These are phyloP conservation scores for Macrosteles quadrilineatus DNA, from an alignment of 1,140 invertebrate genomes.

Conservation along the genomic window DNA sequence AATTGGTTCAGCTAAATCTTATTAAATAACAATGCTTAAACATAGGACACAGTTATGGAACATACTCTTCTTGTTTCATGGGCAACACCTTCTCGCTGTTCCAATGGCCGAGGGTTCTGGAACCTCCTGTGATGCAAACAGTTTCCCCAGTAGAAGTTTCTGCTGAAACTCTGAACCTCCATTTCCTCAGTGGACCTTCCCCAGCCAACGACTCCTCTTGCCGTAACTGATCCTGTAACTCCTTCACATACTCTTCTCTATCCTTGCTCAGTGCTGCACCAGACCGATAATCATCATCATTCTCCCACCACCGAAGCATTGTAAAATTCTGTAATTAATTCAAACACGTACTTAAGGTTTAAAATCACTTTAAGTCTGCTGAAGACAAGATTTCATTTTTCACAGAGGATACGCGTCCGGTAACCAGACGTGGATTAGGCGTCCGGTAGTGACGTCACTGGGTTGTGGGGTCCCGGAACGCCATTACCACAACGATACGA, in stretches of 20 bases:
- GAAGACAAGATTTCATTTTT: too few species aligned
- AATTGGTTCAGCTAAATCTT: too few species aligned
- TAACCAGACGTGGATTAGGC: too few species aligned
- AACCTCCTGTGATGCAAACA: conserved; percentile 57
- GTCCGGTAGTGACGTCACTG: too few species aligned
- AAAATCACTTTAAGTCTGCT: too few species aligned
- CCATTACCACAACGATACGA: too few species aligned
- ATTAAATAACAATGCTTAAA: too few species aligned
- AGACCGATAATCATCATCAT: conserved; percentile 30
- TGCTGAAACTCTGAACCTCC: conserved; percentile 51
- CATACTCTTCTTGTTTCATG: conserved; percentile 38
- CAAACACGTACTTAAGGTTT: too few species aligned
- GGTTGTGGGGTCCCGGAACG: too few species aligned
- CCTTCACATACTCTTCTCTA: background rate
- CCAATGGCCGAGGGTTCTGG: conserved; percentile 55
- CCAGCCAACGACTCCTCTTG: conserved; percentile 14
- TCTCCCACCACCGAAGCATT: conserved; percentile 41
- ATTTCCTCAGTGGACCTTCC: conserved; percentile 29
- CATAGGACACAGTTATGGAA: too few species aligned
- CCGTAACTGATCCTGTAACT: background rate
- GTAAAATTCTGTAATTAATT: conserved; percentile 24
- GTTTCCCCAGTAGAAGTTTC: conserved; percentile 48
- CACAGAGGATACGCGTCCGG: too few species aligned
- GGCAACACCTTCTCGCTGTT: conserved; percentile 47
- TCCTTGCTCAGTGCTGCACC: conserved; percentile 11